Evolutionary conservation across 2,797 vertebrate species (phyloP).

Genomic region (Phoxinus dragarum): DNA sequence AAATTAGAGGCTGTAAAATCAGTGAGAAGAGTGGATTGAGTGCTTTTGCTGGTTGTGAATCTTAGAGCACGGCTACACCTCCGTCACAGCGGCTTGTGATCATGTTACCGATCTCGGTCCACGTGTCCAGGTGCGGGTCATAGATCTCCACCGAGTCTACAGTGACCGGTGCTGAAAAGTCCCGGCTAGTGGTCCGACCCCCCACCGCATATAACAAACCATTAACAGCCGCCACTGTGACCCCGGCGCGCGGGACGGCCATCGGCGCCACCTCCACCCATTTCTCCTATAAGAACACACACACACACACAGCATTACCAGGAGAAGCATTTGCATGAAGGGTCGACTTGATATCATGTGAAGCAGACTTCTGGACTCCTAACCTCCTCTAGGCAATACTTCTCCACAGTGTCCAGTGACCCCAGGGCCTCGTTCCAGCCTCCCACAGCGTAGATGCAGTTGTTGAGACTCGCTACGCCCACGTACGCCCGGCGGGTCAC

Average conservation of each 20-base stretch:
- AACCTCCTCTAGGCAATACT: constrained; percentile 95
- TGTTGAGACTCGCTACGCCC: constrained; percentile 90
- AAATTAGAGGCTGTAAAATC: constrained; percentile 7
- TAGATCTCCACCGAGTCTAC: constrained; percentile 97
- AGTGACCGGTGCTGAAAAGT: constrained; percentile 93
- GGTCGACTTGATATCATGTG: not conserved
- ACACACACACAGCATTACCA: not conserved
- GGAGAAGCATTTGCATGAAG: not conserved
- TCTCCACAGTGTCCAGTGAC: constrained; percentile 92
- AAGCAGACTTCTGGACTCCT: not conserved
- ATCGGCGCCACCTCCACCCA: constrained; percentile 94
- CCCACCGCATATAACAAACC: constrained; percentile 93
- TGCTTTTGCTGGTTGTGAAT: not conserved
- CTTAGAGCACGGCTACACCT: constrained; percentile 92
- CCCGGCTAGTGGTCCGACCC: constrained; percentile 88
- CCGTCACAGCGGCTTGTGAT: constrained; percentile 98
- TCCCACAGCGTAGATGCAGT: constrained; percentile 93
- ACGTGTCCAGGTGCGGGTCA: constrained; percentile 93
- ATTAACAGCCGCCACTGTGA: constrained; percentile 90
- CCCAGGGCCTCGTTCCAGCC: constrained; percentile 95
- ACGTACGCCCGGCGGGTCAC: constrained; percentile 89
- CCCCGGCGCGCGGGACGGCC: constrained; percentile 90
- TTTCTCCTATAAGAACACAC: constrained; percentile 85
- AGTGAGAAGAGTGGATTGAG: not conserved
- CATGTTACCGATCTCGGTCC: constrained; percentile 97